Percentiles rank a stretch among this genome's conserved stretches.
Evolutionary conservation across 2,113 vertebrate genomes (phyloP).

Genomic region (Micronycteris hirsuta): DNA sequence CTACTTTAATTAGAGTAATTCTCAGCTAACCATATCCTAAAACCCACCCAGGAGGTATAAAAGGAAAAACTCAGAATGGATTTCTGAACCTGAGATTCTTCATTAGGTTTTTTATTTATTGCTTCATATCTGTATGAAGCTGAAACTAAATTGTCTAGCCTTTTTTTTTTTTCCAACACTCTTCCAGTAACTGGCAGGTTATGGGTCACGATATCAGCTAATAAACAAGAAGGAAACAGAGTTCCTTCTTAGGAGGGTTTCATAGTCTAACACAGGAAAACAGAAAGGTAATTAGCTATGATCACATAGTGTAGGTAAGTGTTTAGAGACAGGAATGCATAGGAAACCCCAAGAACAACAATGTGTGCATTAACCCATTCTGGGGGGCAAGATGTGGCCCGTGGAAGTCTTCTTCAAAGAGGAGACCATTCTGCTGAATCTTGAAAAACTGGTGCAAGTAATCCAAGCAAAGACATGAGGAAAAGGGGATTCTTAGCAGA

Average conservation of each 20-base stretch:
- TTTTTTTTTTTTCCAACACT: background rate
- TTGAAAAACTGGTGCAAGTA: background rate
- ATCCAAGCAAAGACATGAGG: background rate
- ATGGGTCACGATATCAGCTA: background rate
- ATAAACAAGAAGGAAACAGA: background rate
- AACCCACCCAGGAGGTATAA: background rate
- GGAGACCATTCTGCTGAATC: background rate
- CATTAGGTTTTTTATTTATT: background rate
- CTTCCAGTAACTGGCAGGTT: background rate
- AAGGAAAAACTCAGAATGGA: background rate
- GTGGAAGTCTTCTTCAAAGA: background rate
- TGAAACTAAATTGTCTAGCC: background rate
- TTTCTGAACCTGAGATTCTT: background rate
- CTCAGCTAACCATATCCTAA: background rate
- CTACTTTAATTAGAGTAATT: background rate
- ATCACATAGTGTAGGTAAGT: background rate
- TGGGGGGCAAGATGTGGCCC: accelerated
- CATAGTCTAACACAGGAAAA: background rate
- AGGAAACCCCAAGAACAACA: background rate
- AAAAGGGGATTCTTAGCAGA: background rate
- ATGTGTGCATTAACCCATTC: background rate
- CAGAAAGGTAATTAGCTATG: background rate
- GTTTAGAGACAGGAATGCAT: background rate
- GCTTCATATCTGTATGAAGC: background rate
- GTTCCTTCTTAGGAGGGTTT: background rate